phyloP scores from a whole-genome alignment of 2,797 vertebrate genomes.

The Esox masquinongy region DNA sequence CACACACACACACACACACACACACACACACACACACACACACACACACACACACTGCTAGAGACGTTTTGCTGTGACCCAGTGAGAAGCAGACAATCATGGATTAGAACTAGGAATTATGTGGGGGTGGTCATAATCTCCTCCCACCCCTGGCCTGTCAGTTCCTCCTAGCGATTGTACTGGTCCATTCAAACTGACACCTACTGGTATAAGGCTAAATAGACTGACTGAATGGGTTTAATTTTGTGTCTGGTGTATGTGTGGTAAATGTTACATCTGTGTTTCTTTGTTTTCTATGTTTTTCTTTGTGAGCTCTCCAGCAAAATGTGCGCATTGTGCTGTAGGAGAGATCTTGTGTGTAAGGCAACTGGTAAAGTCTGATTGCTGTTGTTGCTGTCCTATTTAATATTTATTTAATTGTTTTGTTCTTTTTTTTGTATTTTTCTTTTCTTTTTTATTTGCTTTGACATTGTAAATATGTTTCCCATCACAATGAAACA shows the following conservation, averaged over 20 bases:
- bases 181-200: slow-evolving; percentile 4
- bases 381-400: too few relatives aligned
- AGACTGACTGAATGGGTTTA: background rate
- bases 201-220: background rate
- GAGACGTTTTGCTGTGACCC: background rate
- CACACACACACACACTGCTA: background rate
- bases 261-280: background rate
- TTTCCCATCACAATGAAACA: too few relatives aligned
- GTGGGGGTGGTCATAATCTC: slow-evolving; percentile 7
- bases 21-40: slow-evolving; percentile 7
- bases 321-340: background rate
- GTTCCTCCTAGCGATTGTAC: background rate
- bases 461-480: too few relatives aligned
- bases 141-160: background rate
- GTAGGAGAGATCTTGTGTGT: too few relatives aligned
- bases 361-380: too few relatives aligned
- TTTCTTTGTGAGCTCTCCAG: background rate
- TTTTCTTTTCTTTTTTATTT: too few relatives aligned
- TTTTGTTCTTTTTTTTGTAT: too few relatives aligned
- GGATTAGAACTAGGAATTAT: slow-evolving; percentile 16
- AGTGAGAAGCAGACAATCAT: background rate
- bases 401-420: too few relatives aligned
- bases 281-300: background rate
- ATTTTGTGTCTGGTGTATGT: slow-evolving; percentile 13
- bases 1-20: background rate